These are phyloP conservation scores for Drosophila tani DNA, from an alignment of 1,140 invertebrate species.

Conservation along the genomic window DNA sequence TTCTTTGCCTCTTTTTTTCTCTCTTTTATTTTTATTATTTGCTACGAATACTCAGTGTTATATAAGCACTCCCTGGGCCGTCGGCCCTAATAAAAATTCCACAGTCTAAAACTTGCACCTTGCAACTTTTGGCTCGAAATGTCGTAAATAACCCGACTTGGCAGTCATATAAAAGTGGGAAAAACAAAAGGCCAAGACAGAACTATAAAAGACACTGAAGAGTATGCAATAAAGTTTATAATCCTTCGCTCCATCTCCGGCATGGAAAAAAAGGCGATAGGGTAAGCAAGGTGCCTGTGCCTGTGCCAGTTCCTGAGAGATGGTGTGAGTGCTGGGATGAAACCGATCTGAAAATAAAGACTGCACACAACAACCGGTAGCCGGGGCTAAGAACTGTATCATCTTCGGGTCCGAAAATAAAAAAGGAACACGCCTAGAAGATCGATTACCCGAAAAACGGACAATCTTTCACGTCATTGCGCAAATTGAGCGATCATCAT, in stretches of 20 bases:
- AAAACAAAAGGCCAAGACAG: constrained; percentile 46
- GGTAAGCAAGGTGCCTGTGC: constrained; percentile 22
- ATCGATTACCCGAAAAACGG: constrained; percentile 66
- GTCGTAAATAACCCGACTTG: constrained; percentile 69
- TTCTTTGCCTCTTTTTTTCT: constrained; percentile 9
- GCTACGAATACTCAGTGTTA: constrained; percentile 61
- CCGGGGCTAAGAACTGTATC: constrained; percentile 61
- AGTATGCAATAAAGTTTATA: constrained; percentile 83
- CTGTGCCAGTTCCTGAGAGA: background rate
- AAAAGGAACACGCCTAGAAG: constrained; percentile 57
- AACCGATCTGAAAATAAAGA: constrained; percentile 35
- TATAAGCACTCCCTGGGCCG: constrained; percentile 55
- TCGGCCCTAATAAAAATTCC: constrained; percentile 73
- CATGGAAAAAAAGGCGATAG: background rate
- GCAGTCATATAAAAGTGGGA: constrained; percentile 68
- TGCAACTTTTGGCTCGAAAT: constrained; percentile 79
- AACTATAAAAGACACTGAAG: constrained; percentile 70
- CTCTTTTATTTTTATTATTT: constrained; percentile 46
- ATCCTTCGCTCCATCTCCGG: constrained; percentile 46
- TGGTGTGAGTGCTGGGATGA: constrained; percentile 15
- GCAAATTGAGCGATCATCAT: constrained; percentile 83
- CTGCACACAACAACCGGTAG: constrained; percentile 51
- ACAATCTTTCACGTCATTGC: constrained; percentile 79
- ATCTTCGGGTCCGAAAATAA: constrained; percentile 40
- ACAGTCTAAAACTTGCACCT: constrained; percentile 80